A percentile compares a stretch with the other conserved stretches of the same genome.
Conservation (phyloP, 1,140 invertebrate species). For the Parasteatoda tepidariorum region DNA sequence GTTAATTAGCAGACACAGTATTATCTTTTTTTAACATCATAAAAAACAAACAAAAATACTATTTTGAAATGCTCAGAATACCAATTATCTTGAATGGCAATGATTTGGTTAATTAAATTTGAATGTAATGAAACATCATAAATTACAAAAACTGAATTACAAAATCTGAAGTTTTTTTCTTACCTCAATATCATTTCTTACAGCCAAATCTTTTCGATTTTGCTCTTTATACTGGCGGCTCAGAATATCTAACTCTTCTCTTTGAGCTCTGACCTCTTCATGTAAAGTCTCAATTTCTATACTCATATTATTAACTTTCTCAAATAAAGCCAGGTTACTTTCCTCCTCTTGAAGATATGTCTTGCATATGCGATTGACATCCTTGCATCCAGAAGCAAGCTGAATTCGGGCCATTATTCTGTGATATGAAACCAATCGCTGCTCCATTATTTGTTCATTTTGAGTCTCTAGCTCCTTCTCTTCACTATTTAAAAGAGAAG, state of each 20-base stretch:
- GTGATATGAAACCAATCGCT: constrained; percentile 9
- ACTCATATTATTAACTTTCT: constrained; percentile 43
- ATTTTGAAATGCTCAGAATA: no score
- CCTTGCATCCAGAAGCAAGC: constrained; percentile 25
- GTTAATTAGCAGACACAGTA: no score
- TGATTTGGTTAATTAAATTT: no score
- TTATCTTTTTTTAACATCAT: no score
- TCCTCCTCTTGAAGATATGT: constrained; percentile 23
- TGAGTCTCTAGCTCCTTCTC: neutral
- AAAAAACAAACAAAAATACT: no score
- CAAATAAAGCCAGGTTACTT: constrained; percentile 25
- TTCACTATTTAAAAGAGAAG: neutral
- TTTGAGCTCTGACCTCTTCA: constrained; percentile 32
- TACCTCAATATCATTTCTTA: constrained; percentile 42
- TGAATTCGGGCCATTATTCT: constrained; percentile 30
- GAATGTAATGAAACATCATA: no score
- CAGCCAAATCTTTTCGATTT: constrained; percentile 44
- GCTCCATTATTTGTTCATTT: constrained; percentile 43
- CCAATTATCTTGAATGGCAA: no score
- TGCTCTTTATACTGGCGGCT: constrained; percentile 44
- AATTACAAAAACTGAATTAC: no score
- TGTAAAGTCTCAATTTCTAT: constrained; percentile 45
- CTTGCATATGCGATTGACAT: constrained; percentile 43
- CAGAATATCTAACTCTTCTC: constrained; percentile 24
- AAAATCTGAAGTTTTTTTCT: no score